Conservation (phyloP, 1,140 invertebrate genomes). For the Solenopsis fugax region DNA sequence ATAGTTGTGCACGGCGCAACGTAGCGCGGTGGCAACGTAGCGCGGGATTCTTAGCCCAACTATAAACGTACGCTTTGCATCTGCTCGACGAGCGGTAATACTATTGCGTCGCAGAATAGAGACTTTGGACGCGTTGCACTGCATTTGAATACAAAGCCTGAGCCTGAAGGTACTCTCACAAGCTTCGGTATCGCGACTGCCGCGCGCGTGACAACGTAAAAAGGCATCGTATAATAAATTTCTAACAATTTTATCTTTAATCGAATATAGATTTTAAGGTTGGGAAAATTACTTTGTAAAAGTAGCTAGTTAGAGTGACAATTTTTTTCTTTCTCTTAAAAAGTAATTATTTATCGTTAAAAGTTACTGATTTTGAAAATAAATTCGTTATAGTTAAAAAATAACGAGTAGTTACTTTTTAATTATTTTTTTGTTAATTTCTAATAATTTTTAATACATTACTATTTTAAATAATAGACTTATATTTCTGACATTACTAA, state of each 20-base stretch:
- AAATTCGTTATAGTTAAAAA: too few relatives aligned
- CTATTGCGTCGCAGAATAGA: slow-evolving; percentile 22
- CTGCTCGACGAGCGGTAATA: slow-evolving; percentile 41
- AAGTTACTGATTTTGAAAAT: too few relatives aligned
- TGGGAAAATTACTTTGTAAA: too few relatives aligned
- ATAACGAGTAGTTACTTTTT: too few relatives aligned
- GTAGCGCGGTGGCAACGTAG: not conserved
- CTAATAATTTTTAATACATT: too few relatives aligned
- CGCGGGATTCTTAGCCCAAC: slow-evolving; percentile 31
- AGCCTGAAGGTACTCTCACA: not conserved
- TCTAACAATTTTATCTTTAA: not conserved
- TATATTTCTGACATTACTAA: too few relatives aligned
- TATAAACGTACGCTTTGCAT: slow-evolving; percentile 37
- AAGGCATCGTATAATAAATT: not conserved
- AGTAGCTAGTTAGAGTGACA: too few relatives aligned
- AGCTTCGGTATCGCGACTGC: not conserved
- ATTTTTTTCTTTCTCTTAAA: too few relatives aligned
- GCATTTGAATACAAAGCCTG: slow-evolving; percentile 22
- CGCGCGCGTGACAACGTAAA: not conserved
- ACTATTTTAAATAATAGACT: too few relatives aligned
- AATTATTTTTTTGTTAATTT: too few relatives aligned
- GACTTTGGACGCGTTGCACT: slow-evolving; percentile 20
- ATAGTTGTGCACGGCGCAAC: not conserved
- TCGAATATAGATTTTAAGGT: not conserved
- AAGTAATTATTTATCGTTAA: too few relatives aligned